Evolutionary conservation across 1,140 invertebrate species (phyloP).

Genomic region (Drusus annulatus): DNA sequence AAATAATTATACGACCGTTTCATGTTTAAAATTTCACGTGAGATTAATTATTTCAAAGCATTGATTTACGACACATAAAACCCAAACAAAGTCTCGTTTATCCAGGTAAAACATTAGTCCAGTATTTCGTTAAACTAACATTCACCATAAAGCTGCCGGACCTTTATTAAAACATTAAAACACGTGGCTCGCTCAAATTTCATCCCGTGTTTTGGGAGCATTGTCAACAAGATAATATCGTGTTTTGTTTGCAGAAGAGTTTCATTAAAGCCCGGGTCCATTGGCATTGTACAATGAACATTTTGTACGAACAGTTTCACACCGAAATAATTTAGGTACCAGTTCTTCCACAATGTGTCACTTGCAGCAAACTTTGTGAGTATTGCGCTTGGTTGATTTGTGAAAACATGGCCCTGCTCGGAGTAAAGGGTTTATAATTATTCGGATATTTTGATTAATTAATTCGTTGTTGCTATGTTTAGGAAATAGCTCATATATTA

Average conservation of each 20-base stretch:
- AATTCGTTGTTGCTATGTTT: too few relatives aligned
- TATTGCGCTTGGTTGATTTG: conserved; percentile 1
- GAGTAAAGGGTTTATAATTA: too few relatives aligned
- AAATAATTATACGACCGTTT: not conserved
- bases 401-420: too few relatives aligned
- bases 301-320: not conserved
- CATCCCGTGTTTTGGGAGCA: conserved; percentile 11
- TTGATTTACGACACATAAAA: too few relatives aligned
- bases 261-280: conserved; percentile 13
- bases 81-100: not conserved
- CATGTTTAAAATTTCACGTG: too few relatives aligned
- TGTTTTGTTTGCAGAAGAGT: conserved; percentile 37
- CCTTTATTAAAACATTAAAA: conserved; percentile 31
- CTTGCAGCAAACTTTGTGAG: conserved; percentile 6
- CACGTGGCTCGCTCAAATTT: conserved; percentile 1
- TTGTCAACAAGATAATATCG: conserved; percentile 28
- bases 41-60: too few relatives aligned
- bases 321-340: conserved; percentile 5
- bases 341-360: not conserved
- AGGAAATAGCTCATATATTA: too few relatives aligned
- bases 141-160: not conserved
- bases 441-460: too few relatives aligned
- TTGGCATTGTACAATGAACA: not conserved
- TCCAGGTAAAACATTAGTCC: not conserved
- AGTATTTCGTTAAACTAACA: not conserved